Conservation (phyloP, 2,888 invertebrate genomes). For the Pimpla rufipes region DNA sequence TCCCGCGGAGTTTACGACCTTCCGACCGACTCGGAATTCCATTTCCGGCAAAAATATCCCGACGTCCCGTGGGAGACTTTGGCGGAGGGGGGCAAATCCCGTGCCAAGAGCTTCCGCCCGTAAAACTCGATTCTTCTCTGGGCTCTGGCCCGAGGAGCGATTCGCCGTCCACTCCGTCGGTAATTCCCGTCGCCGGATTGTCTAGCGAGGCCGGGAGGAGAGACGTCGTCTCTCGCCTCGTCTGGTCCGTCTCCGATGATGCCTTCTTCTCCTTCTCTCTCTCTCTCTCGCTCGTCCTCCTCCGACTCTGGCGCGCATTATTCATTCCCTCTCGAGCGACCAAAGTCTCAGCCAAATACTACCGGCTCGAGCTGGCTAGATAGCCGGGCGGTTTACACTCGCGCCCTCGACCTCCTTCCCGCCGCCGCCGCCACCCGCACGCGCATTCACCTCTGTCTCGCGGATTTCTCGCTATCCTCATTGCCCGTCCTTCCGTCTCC, state of each 20-base stretch:
- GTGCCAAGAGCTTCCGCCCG: conserved; percentile 48
- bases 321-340: conserved; percentile 62
- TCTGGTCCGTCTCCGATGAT: conserved; percentile 62
- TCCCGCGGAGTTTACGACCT: background rate
- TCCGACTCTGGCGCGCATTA: conserved; percentile 61
- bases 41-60: conserved; percentile 17
- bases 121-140: conserved; percentile 50
- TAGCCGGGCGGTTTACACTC: conserved; percentile 30
- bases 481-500: background rate
- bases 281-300: conserved; percentile 24
- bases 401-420: conserved; percentile 69
- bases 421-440: conserved; percentile 32
- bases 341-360: conserved; percentile 68
- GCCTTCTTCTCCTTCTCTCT: conserved; percentile 1
- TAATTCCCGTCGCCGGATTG: conserved; percentile 77
- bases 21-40: background rate
- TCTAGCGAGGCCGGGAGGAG: conserved; percentile 70
- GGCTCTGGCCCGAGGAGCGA: conserved; percentile 43
- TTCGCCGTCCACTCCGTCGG: conserved; percentile 61
- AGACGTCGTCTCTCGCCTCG: conserved; percentile 55
- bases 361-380: conserved; percentile 25
- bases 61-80: background rate
- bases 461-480: conserved; percentile 18
- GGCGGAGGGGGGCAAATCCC: conserved; percentile 1
- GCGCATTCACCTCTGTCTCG: conserved; percentile 37